Conservation (phyloP, 2,797 vertebrate species). For the Linurgus olivaceus region DNA sequence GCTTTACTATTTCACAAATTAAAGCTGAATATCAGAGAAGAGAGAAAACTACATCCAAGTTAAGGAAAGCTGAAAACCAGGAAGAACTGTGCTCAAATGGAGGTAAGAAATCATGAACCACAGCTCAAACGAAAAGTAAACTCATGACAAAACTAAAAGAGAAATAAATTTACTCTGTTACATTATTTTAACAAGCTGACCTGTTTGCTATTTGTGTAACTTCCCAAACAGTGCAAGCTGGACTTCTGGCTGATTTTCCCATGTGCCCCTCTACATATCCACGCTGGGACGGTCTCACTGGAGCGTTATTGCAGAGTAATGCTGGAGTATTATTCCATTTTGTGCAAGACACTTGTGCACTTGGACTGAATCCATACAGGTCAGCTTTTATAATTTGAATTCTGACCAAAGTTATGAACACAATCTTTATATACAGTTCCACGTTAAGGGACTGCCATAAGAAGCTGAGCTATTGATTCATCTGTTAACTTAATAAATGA, state of each 20-base stretch:
- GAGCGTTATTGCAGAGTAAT: neutral
- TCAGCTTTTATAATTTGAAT: neutral
- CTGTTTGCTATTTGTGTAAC: neutral
- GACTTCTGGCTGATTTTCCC: neutral
- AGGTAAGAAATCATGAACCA: neutral
- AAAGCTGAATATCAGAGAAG: neutral
- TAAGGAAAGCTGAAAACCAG: neutral
- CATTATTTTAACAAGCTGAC: neutral
- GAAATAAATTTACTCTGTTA: neutral
- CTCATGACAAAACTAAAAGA: neutral
- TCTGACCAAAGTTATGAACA: neutral
- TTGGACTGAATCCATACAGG: neutral
- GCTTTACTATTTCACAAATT: conserved; percentile 33
- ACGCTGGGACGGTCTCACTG: rapidly evolving
- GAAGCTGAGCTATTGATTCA: conserved; percentile 44
- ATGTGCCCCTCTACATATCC: neutral
- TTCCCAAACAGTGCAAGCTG: neutral
- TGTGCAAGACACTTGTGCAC: neutral
- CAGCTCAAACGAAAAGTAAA: neutral
- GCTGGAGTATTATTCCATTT: neutral
- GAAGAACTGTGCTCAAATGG: neutral
- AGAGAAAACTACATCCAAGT: neutral
- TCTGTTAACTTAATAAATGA: conserved; percentile 53
- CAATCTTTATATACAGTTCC: neutral
- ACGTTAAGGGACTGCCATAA: neutral